These are phyloP conservation scores for Syrmaticus mikado DNA, from an alignment of 2,113 vertebrate species.

Conservation along the genomic window DNA sequence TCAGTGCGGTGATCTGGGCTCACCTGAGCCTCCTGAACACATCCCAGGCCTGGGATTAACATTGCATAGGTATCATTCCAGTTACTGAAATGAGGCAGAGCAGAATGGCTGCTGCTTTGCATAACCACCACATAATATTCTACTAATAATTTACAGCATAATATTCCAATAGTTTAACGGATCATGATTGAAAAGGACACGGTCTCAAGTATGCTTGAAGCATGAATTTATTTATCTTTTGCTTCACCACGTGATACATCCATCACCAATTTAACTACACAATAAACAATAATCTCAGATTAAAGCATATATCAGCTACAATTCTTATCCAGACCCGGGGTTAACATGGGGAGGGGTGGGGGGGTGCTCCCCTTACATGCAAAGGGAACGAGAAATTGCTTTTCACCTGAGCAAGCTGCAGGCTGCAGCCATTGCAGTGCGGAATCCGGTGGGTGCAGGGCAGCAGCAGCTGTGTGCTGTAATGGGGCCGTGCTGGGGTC, in stretches of 20 bases:
- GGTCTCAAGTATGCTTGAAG: not conserved
- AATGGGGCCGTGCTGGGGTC: not conserved
- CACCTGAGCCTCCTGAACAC: not conserved
- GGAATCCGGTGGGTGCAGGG: not conserved
- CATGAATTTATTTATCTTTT: not conserved
- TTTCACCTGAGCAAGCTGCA: not conserved
- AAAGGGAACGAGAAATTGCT: not conserved
- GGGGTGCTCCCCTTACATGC: not conserved
- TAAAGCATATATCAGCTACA: not conserved
- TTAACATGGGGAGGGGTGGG: not conserved
- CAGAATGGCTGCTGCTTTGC: not conserved
- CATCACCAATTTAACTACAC: not conserved
- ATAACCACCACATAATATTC: not conserved
- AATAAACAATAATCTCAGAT: no score
- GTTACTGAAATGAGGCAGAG: not conserved
- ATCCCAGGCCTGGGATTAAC: not conserved
- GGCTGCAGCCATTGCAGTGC: not conserved
- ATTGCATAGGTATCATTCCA: no score
- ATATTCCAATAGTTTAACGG: not conserved
- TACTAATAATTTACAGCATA: not conserved
- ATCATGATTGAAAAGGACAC: not conserved
- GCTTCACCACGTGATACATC: not conserved
- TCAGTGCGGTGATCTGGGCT: no score
- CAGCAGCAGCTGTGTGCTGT: not conserved
- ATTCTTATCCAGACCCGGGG: not conserved